Evolutionary conservation across 2,797 vertebrate genomes (phyloP).

Genomic region (Telmatherina bonti): DNA sequence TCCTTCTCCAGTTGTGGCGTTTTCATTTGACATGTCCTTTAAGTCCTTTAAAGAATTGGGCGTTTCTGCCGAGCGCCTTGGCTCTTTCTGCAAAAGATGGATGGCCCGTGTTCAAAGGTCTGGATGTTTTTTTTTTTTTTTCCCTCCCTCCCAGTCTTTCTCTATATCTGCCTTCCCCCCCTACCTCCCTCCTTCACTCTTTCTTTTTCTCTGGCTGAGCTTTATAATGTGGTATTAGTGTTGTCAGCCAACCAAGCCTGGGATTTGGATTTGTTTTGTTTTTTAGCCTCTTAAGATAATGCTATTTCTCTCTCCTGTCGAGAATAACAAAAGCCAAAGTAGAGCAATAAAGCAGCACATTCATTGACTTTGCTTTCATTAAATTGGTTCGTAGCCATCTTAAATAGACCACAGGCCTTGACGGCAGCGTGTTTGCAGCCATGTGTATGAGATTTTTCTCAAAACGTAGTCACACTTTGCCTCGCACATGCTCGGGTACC

Average conservation of each 20-base stretch:
- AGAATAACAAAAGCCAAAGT: slow-evolving; percentile 65
- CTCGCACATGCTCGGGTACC: not conserved
- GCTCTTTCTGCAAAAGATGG: slow-evolving; percentile 82
- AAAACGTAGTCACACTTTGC: slow-evolving; percentile 25
- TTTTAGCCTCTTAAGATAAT: slow-evolving; percentile 72
- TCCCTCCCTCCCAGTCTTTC: slow-evolving; percentile 26
- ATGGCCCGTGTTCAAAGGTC: slow-evolving; percentile 82
- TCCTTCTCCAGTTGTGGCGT: slow-evolving; percentile 56
- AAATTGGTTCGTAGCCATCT: slow-evolving; percentile 68
- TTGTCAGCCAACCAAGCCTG: slow-evolving; percentile 71
- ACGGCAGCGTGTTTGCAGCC: slow-evolving; percentile 34
- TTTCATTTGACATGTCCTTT: slow-evolving; percentile 80
- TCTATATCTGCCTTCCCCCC: slow-evolving; percentile 24
- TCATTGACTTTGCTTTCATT: slow-evolving; percentile 65
- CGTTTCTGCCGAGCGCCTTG: slow-evolving; percentile 79
- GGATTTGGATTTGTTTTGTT: slow-evolving; percentile 73
- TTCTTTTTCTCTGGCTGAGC: slow-evolving; percentile 38
- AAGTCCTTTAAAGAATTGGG: slow-evolving; percentile 81
- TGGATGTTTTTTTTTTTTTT: slow-evolving; percentile 77
- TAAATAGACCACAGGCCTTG: slow-evolving; percentile 65
- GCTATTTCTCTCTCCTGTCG: slow-evolving; percentile 63
- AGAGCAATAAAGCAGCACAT: slow-evolving; percentile 64
- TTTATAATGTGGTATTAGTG: slow-evolving; percentile 67
- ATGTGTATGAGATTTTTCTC: slow-evolving; percentile 28
- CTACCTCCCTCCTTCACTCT: slow-evolving; percentile 1